Evolutionary conservation across 2,888 invertebrate genomes (phyloP).

Genomic region (Agrenia bidenticulata): DNA sequence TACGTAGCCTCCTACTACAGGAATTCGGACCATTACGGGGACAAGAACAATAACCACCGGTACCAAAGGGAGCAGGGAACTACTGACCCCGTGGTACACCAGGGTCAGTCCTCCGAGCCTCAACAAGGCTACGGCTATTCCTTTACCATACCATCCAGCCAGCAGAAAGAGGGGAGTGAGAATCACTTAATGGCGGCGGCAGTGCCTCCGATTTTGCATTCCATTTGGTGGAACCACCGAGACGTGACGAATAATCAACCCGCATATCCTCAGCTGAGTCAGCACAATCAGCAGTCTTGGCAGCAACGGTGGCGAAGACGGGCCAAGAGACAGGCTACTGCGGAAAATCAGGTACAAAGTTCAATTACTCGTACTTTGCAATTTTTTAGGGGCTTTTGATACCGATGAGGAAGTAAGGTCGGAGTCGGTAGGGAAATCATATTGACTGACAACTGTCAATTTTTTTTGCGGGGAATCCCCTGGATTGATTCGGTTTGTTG

Average conservation of each 20-base stretch:
- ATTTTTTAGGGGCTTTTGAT: too few species aligned
- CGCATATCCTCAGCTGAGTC: conserved; percentile 39
- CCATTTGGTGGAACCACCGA: conserved; percentile 52
- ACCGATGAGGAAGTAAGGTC: too few species aligned
- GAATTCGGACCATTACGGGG: conserved; percentile 7
- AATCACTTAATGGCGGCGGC: conserved; percentile 33
- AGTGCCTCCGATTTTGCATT: conserved; percentile 47
- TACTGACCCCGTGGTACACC: neutral
- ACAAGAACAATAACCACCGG: too few species aligned
- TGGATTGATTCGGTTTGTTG: too few species aligned
- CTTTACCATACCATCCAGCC: neutral
- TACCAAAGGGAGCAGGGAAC: conserved; percentile 30
- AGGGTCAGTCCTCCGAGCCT: neutral
- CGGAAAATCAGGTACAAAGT: conserved; percentile 1
- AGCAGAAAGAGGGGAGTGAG: neutral
- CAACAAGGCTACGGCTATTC: conserved; percentile 2
- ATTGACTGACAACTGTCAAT: too few species aligned
- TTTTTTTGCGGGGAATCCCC: too few species aligned
- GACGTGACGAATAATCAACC: conserved; percentile 33
- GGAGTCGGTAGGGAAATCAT: too few species aligned
- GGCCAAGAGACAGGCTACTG: conserved; percentile 21
- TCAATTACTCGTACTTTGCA: too few species aligned
- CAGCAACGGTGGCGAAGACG: conserved; percentile 30
- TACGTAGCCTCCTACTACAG: conserved; percentile 21
- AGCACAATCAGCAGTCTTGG: conserved; percentile 24